Base-by-base conservation (phyloP, 2,113 vertebrate genomes). In the Epinephelus cyanopodus region DNA sequence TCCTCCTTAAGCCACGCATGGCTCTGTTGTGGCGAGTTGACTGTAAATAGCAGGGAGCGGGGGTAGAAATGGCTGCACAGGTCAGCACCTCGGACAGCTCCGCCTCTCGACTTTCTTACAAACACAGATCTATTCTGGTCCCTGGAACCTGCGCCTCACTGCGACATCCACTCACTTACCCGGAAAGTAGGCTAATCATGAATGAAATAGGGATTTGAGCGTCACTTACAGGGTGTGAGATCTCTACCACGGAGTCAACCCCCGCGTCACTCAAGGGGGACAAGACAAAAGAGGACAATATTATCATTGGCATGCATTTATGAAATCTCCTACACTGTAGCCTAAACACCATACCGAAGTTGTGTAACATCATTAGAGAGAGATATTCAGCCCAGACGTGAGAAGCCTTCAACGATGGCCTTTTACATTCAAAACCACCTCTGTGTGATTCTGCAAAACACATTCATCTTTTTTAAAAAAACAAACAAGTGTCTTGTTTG, bases 31-130 rank as follows among this genome's bases (percentile, higher is more conserved):
- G 39, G 61, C 64, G 52, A 83, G 62, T 66, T 45, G 76, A 82
- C 58, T 69, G 42, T 12, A 23, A 77, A 73, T 48, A 84, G 74
- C 65, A 53, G 50, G 19, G 63, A 78, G 53, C 29, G 47, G 17
- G 48, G 61, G 65, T 15, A 67, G 54, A 77, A 84, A 74, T 48
- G 57, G 69, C 47, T 60, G 86, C 79, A 76, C 86, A 80, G 90
- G 91, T 95, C 95, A 97, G 96, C 93, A 97, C 96, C 96, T 90
- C 87, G 96, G 96, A 96, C 93, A 97, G 96, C 94, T 94, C 95
- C 93, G 2, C 75, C 82, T 85, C 77, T 52, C 65, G 25, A 23
- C 33, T 65, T 47, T 23, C 23, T 56, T 72, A 68, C 54, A 77
- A 18, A 60, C 73, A 52, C 33, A 2, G 68, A 62, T 83, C 93